A percentile compares a stretch with the other conserved stretches of the same genome.
Evolutionary conservation across 2,797 vertebrate species (phyloP).

Genomic region (Lacerta bilineata): DNA sequence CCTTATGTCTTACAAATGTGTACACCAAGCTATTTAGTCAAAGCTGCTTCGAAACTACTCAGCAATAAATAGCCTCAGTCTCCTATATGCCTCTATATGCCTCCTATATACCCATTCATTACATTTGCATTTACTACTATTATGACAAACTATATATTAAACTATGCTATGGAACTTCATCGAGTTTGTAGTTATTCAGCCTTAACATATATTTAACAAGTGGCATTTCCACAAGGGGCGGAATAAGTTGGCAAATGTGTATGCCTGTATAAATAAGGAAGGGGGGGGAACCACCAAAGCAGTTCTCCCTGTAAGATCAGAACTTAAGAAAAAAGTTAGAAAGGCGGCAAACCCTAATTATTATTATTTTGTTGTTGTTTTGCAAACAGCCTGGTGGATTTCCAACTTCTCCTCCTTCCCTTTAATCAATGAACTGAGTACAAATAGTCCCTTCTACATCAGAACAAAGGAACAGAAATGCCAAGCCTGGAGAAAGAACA

Average conservation of each 20-base stretch:
- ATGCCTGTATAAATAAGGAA: background rate
- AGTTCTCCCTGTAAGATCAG: slow-evolving; percentile 28
- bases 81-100: slow-evolving; percentile 2
- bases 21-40: background rate
- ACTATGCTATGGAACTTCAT: background rate
- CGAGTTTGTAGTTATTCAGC: background rate
- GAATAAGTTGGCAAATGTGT: slow-evolving; percentile 24
- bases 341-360: slow-evolving; percentile 59
- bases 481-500: background rate
- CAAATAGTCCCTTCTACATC: slow-evolving; percentile 1
- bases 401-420: background rate
- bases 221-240: background rate
- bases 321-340: slow-evolving; percentile 43
- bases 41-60: background rate
- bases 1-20: slow-evolving; percentile 36
- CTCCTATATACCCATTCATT: background rate
- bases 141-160: background rate
- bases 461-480: background rate
- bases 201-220: background rate
- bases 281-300: background rate
- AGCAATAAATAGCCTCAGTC: slow-evolving; percentile 45
- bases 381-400: background rate
- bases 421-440: slow-evolving; percentile 9
- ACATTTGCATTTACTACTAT: slow-evolving; percentile 11
- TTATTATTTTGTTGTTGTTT: slow-evolving; percentile 31